Percentiles rank a stretch among this genome's conserved stretches.
Conservation (phyloP, 2,113 vertebrate genomes). For the Poeciliopsis occidentalis region DNA sequence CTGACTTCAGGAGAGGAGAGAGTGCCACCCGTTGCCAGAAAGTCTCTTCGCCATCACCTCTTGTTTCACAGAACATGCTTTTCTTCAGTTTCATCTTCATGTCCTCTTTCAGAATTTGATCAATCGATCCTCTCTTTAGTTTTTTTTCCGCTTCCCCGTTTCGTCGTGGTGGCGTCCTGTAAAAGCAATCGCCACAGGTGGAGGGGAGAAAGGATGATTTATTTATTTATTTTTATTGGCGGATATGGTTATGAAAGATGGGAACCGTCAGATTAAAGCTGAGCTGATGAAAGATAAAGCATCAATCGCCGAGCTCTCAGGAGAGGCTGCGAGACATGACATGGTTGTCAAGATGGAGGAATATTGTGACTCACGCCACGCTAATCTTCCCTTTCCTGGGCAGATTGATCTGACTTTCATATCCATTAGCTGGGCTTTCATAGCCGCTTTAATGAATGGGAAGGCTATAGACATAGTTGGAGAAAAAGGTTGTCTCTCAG, state of each 20-base stretch:
- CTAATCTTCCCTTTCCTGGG: constrained; percentile 66
- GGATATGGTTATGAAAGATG: constrained; percentile 61
- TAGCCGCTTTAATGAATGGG: constrained; percentile 59
- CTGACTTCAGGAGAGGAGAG: constrained; percentile 60
- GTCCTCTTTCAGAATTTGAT: constrained; percentile 42
- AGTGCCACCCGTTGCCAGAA: constrained; percentile 62
- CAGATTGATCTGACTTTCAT: constrained; percentile 77
- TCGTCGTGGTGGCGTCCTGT: neutral
- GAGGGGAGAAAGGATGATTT: constrained; percentile 4
- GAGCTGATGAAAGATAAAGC: constrained; percentile 69
- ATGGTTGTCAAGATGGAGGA: constrained; percentile 70
- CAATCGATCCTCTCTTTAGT: constrained; percentile 47
- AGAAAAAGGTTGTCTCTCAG: constrained; percentile 54
- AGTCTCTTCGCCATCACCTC: constrained; percentile 65
- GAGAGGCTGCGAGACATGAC: constrained; percentile 62
- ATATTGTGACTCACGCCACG: constrained; percentile 65
- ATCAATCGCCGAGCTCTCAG: constrained; percentile 57
- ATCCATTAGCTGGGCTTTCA: constrained; percentile 76
- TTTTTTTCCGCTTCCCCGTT: neutral
- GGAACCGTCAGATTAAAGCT: constrained; percentile 66
- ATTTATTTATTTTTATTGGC: constrained; percentile 33
- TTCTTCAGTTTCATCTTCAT: constrained; percentile 47
- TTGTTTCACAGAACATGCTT: constrained; percentile 60
- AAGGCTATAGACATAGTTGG: constrained; percentile 55
- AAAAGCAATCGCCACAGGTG: constrained; percentile 47